phyloP scores from a whole-genome alignment of 2,113 vertebrate species.

The Centropristis striata region DNA sequence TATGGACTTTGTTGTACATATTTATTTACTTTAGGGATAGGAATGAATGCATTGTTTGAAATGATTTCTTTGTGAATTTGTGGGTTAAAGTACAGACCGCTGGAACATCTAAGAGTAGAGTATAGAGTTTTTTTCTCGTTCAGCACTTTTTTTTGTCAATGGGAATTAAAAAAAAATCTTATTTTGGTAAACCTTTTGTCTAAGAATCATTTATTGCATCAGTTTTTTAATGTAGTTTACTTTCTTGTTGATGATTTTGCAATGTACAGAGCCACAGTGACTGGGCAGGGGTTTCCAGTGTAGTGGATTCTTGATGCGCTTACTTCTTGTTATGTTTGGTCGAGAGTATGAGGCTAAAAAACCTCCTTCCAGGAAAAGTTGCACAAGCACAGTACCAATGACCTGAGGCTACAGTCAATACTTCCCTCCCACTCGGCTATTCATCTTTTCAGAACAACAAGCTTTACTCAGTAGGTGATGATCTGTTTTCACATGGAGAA shows the following conservation, averaged over 20 bases:
- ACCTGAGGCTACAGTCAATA: neutral
- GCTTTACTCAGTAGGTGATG: neutral
- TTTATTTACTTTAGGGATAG: conserved; percentile 50
- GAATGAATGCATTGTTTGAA: conserved; percentile 20
- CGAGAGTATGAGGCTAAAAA: neutral
- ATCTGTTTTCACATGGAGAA: neutral
- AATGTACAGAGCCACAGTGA: no score
- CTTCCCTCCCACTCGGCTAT: neutral
- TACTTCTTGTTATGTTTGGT: neutral
- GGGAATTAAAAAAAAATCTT: conserved; percentile 47
- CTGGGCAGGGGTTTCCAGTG: neutral
- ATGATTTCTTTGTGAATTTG: conserved; percentile 7
- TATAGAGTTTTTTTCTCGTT: neutral
- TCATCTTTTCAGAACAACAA: neutral
- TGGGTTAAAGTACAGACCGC: neutral
- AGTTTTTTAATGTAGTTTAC: neutral
- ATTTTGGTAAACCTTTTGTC: conserved; percentile 23
- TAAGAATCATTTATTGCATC: conserved; percentile 1
- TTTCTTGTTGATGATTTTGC: no score
- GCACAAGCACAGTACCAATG: neutral
- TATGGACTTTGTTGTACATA: conserved; percentile 57
- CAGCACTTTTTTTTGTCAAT: neutral
- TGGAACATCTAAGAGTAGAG: conserved; percentile 10
- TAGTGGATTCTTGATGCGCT: neutral
- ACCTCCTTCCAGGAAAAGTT: neutral